Evolutionary conservation across 2,888 invertebrate genomes (phyloP).

Genomic region (Eudasyphora cyanicolor): DNA sequence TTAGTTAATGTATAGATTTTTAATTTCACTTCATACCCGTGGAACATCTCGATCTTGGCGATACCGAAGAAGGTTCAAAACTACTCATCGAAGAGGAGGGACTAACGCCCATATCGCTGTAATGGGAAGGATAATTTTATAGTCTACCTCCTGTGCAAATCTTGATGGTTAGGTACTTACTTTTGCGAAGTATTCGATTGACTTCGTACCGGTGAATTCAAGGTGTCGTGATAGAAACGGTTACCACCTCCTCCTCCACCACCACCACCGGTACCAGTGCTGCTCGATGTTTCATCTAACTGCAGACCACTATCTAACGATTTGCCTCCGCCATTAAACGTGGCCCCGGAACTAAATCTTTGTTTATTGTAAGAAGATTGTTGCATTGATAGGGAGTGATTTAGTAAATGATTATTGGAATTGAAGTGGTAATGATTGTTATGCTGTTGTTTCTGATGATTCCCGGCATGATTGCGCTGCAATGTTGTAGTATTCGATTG

Average conservation of each 20-base stretch:
- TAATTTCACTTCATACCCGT: constrained; percentile 65
- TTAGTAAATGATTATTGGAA: constrained; percentile 76
- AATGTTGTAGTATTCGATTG: constrained; percentile 54
- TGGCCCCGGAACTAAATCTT: constrained; percentile 69
- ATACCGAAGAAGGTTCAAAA: constrained; percentile 77
- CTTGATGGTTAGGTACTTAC: constrained; percentile 60
- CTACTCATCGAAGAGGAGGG: constrained; percentile 79
- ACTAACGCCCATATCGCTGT: constrained; percentile 75
- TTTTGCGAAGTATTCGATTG: constrained; percentile 70
- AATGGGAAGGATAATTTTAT: background rate
- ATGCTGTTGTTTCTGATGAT: constrained; percentile 72
- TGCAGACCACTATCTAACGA: constrained; percentile 75
- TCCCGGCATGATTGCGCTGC: constrained; percentile 67
- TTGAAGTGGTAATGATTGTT: constrained; percentile 76
- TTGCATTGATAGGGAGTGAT: constrained; percentile 76
- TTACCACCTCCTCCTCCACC: constrained; percentile 38
- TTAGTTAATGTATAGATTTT: background rate
- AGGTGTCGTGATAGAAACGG: constrained; percentile 70
- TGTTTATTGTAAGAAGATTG: constrained; percentile 75
- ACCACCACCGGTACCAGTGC: constrained; percentile 40
- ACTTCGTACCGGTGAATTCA: constrained; percentile 74
- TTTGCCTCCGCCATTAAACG: constrained; percentile 74
- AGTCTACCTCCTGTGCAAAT: background rate
- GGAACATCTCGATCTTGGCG: constrained; percentile 75
- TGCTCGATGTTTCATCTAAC: constrained; percentile 68